phyloP scores from a whole-genome alignment of 2,888 invertebrate species.

The Herminia tarsipennalis region DNA sequence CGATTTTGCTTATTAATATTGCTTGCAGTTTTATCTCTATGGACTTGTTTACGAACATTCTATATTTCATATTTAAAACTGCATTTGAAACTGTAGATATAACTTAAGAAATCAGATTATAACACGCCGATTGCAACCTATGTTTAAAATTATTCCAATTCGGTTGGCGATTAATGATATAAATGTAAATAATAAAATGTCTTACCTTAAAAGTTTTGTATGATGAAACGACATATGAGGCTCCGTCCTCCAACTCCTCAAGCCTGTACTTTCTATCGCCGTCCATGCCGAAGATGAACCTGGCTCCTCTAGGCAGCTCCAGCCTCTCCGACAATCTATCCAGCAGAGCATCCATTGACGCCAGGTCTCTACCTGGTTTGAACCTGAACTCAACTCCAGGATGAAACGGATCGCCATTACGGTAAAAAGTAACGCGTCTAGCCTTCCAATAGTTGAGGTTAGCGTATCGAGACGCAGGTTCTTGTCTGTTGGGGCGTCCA shows the following conservation, averaged over 20 bases:
- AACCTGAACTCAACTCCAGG: constrained; percentile 95
- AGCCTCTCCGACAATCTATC: constrained; percentile 95
- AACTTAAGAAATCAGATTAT: too few species aligned
- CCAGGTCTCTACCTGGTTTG: constrained; percentile 95
- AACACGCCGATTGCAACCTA: too few species aligned
- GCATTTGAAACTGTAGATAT: too few species aligned
- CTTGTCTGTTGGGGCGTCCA: constrained; percentile 85
- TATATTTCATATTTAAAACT: too few species aligned
- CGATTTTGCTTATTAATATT: too few species aligned
- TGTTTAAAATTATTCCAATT: too few species aligned
- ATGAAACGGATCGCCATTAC: constrained; percentile 97
- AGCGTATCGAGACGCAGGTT: constrained; percentile 88
- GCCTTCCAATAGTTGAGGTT: constrained; percentile 96
- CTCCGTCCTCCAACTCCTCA: constrained; percentile 96
- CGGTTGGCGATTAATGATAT: too few species aligned
- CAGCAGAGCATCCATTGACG: constrained; percentile 93
- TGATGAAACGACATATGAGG: constrained; percentile 96
- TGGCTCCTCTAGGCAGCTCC: constrained; percentile 94
- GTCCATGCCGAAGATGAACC: constrained; percentile 96
- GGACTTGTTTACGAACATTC: too few species aligned
- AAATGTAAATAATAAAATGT: too few species aligned
- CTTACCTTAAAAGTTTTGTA: constrained; percentile 95
- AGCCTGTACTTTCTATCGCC: constrained; percentile 93
- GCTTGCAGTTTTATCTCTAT: too few species aligned
- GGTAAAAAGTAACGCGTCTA: constrained; percentile 94